A percentile compares a stretch with the other conserved stretches of the same genome.
Evolutionary conservation across 2,888 invertebrate genomes (phyloP).

Genomic region (Chorisops tibialis): DNA sequence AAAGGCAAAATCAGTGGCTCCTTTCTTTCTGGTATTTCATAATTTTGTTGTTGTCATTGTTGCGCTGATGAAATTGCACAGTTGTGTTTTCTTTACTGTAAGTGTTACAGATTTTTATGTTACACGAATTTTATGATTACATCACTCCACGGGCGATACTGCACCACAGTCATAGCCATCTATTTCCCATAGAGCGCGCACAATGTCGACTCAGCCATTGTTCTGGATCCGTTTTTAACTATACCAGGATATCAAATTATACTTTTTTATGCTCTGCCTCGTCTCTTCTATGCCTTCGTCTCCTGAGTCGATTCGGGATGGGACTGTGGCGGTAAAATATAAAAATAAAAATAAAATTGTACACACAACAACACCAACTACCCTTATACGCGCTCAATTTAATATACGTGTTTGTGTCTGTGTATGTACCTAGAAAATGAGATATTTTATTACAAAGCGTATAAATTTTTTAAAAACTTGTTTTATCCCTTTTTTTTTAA

Average conservation of each 20-base stretch:
- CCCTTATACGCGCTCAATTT: slow-evolving; percentile 20
- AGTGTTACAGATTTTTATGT: slow-evolving; percentile 29
- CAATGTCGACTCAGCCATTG: slow-evolving; percentile 27
- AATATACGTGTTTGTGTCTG: slow-evolving; percentile 3
- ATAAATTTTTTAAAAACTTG: slow-evolving; percentile 35
- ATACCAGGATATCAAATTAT: slow-evolving; percentile 34
- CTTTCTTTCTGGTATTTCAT: no score
- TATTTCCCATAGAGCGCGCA: not conserved
- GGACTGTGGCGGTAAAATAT: not conserved
- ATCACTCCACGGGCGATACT: slow-evolving; percentile 6
- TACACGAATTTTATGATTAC: slow-evolving; percentile 33
- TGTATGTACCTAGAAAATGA: slow-evolving; percentile 34
- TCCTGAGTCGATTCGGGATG: slow-evolving; percentile 9
- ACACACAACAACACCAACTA: slow-evolving; percentile 5
- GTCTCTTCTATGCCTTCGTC: not conserved
- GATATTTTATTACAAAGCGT: slow-evolving; percentile 35
- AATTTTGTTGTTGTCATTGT: no score
- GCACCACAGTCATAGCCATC: not conserved
- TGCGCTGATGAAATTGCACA: no score
- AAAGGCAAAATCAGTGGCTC: no score
- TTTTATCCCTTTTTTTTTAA: slow-evolving; percentile 32
- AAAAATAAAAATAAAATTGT: not conserved
- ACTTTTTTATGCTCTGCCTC: slow-evolving; percentile 25
- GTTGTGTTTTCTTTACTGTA: no score
- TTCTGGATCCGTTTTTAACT: slow-evolving; percentile 33